These are phyloP conservation scores for Homarus americanus DNA, from an alignment of 1,140 invertebrate species.

Conservation along the genomic window DNA sequence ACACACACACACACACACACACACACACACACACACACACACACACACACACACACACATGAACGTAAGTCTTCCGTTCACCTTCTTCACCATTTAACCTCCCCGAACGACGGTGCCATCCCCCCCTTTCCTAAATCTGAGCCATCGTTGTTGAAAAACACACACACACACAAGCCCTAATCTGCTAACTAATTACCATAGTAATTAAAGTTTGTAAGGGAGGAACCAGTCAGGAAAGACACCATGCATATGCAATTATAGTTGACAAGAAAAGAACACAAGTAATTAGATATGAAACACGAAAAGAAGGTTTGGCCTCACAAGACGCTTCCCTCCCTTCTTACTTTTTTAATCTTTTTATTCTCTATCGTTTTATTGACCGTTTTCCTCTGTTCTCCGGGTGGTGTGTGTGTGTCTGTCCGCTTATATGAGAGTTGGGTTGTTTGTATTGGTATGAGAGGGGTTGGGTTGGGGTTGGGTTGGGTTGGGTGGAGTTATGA, in stretches of 20 bases:
- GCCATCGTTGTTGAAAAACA: too few relatives aligned
- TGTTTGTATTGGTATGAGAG: too few relatives aligned
- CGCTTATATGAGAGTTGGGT: neutral
- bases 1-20: constrained; percentile 47
- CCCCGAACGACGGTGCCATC: neutral
- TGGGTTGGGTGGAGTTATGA: too few relatives aligned
- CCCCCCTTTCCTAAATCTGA: neutral
- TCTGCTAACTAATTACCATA: constrained; percentile 40
- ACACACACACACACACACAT: neutral
- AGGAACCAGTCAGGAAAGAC: neutral
- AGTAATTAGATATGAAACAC: neutral
- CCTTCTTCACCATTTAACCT: neutral
- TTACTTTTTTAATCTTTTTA: too few relatives aligned
- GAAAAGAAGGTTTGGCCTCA: neutral
- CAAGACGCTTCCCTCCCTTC: neutral
- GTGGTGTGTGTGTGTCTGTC: neutral
- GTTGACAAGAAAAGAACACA: constrained; percentile 23
- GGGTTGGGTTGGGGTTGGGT: neutral
- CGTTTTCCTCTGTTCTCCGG: too few relatives aligned
- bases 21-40: constrained; percentile 47
- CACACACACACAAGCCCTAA: constrained; percentile 11
- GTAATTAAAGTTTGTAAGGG: constrained; percentile 29
- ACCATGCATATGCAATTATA: constrained; percentile 34
- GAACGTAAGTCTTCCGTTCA: too few relatives aligned
- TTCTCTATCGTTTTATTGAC: too few relatives aligned